Evolutionary conservation across 2,113 vertebrate species (phyloP).

Genomic region (Phylloscopus trochilus): DNA sequence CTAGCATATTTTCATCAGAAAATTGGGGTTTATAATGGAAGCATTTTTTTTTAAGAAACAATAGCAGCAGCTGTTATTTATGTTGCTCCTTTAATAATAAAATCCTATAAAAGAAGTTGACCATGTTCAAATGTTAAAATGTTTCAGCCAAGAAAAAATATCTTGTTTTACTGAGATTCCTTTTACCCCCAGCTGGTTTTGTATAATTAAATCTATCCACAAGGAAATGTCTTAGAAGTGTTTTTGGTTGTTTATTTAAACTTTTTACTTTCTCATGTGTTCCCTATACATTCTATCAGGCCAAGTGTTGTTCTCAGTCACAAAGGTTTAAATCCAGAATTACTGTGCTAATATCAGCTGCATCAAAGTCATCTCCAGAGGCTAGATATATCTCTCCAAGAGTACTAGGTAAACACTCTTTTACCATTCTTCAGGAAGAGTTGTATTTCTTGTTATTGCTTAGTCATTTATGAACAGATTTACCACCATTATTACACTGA

Average conservation of each 20-base stretch:
- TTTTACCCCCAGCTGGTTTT: neutral
- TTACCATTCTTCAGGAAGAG: neutral
- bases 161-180: neutral
- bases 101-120: neutral
- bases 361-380: neutral
- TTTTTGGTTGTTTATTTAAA: conserved; percentile 6
- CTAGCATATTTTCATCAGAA: neutral
- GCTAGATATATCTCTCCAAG: neutral
- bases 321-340: neutral
- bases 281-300: neutral
- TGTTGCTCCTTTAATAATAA: neutral
- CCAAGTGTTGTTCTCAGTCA: neutral
- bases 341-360: neutral
- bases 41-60: neutral
- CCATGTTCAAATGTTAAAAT: neutral
- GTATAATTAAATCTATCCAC: conserved; percentile 17
- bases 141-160: neutral
- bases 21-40: neutral
- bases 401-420: neutral
- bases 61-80: conserved; percentile 8
- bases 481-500: neutral
- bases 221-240: neutral
- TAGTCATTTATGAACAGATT: neutral
- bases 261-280: neutral
- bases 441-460: neutral